These are phyloP conservation scores for Clarias laeviceps DNA, from an alignment of 2,797 vertebrate genomes.

Conservation along the genomic window DNA sequence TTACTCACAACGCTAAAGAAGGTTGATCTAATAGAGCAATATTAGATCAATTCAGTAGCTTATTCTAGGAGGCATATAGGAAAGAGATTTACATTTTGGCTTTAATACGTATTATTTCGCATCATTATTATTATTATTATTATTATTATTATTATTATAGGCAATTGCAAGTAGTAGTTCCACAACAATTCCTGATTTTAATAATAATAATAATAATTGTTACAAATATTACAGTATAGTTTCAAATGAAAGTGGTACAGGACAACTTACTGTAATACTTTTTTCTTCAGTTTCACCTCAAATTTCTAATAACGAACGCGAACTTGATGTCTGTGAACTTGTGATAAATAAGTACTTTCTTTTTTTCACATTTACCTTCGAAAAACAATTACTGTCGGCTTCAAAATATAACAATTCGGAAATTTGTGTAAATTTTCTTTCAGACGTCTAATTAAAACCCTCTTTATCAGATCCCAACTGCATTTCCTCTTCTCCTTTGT, in stretches of 20 bases:
- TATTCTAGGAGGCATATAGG: not conserved
- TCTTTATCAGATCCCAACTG: constrained; percentile 38
- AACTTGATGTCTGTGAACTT: not conserved
- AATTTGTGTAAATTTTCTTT: not conserved
- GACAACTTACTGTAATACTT: constrained; percentile 12
- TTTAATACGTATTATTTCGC: not conserved
- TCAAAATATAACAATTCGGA: not conserved
- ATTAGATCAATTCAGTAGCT: not conserved
- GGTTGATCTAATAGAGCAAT: not conserved
- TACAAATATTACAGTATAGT: not conserved
- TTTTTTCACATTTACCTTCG: constrained; percentile 1
- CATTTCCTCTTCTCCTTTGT: constrained; percentile 19
- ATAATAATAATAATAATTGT: not conserved
- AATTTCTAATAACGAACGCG: not conserved
- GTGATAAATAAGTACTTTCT: not conserved
- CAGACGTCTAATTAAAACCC: not conserved
- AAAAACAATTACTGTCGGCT: not conserved
- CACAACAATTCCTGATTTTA: not conserved
- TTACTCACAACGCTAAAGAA: not conserved
- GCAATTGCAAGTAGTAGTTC: not conserved
- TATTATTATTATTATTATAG: not conserved
- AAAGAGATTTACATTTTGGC: not conserved
- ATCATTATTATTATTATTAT: not conserved
- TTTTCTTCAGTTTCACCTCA: not conserved
- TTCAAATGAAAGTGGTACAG: not conserved